phyloP scores from a whole-genome alignment of 1,140 invertebrate genomes.

The Anoplophora glabripennis region DNA sequence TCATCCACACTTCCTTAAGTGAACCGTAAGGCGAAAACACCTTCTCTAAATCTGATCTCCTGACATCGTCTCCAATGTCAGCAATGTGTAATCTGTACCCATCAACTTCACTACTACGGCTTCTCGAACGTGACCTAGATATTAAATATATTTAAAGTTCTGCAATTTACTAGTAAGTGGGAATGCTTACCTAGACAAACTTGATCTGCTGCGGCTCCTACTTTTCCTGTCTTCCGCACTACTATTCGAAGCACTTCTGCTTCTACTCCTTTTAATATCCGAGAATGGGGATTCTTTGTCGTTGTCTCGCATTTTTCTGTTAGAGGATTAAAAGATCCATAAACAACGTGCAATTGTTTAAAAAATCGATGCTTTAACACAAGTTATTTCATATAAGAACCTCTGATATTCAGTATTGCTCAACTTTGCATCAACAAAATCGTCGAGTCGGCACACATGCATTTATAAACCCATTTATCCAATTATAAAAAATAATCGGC shows the following conservation, averaged over 20 bases:
- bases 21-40: slow-evolving; percentile 65
- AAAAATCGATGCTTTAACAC: no score
- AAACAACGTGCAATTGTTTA: no score
- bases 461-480: no score
- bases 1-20: slow-evolving; percentile 69
- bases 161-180: neutral
- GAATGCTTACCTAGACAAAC: slow-evolving; percentile 9
- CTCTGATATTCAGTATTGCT: no score
- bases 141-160: neutral
- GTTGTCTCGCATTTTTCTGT: neutral
- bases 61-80: slow-evolving; percentile 53
- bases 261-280: slow-evolving; percentile 6
- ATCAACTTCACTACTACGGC: slow-evolving; percentile 45
- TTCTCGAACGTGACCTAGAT: slow-evolving; percentile 45
- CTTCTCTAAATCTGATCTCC: slow-evolving; percentile 58
- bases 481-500: no score
- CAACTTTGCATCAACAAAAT: no score
- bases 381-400: no score
- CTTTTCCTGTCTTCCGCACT: slow-evolving; percentile 6
- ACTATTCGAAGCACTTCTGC: slow-evolving; percentile 5
- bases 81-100: slow-evolving; percentile 51
- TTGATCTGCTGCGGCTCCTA: slow-evolving; percentile 5
- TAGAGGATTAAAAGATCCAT: no score
- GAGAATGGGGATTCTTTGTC: slow-evolving; percentile 7
- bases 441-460: no score